Evolutionary conservation across 2,888 invertebrate genomes (phyloP), one percentile per base, ranked within the genome.

Genomic region (Brachyopa scutellaris): DNA sequence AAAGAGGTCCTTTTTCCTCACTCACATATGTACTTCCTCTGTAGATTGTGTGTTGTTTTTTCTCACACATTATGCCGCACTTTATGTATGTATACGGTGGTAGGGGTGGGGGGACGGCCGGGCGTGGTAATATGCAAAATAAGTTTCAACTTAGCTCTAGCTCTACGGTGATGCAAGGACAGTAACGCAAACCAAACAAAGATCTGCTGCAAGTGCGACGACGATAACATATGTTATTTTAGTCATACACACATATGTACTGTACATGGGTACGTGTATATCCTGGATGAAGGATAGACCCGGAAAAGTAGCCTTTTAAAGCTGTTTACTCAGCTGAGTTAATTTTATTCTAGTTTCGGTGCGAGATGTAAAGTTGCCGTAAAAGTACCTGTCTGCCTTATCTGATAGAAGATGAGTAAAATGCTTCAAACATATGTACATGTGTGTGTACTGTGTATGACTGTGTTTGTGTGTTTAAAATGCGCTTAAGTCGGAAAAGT

Each of bases 251-350:
- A 5, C 6, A 17, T 8, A 13, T n/a, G 26, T 33, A 21, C n/a
- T 29, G 3, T 15, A 38, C 36, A 9, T 23, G 11, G 9, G 4
- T 51, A 7, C 47, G 13, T 38, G 8, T 51, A 9, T 13, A 31
- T 59, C 31, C 36, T 29, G 29, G 33, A 9, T n/a, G 21, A 23
- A 13, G 21, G 29, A 21, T 26, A 45, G 33, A 23, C 62, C 53
- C 76, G 76, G 57, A 64, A 76, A 70, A 70, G 70, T 77, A 77
- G 70, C 77, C 69, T 64, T 82, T 82, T 82, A 77, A 82, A 82
- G 77, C 82, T 82, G 77, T 82, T 82, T 82, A 82, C 70, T 66
- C 77, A 82, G 82, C 82, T 82, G 82, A 82, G 77, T 77, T 82
- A 82, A 82, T 82, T 82, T 72, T 49, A 82, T 82, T 82, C 51